Evolutionary conservation across 2,113 vertebrate species (phyloP), one percentile per base, ranked within the genome.

Genomic region (Nibea coibor): DNA sequence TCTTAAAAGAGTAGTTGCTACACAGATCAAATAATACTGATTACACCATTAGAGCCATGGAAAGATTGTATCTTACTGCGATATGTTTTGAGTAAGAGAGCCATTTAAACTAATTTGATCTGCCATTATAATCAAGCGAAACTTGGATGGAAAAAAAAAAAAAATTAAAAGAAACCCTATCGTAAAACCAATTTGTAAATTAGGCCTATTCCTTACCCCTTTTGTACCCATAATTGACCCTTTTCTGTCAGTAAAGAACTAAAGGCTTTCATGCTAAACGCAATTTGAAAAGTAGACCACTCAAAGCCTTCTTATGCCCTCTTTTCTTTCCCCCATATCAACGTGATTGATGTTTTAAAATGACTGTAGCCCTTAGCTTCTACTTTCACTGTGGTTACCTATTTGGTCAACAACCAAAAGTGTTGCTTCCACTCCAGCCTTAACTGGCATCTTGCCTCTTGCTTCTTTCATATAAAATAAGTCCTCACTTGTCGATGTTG

Each of bases 31-130:
- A 72, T 31, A 42, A 51, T 10, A 43, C 65, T 11, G 11, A n/a
- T 78, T 45, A 63, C 63, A 53, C 24, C 43, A 53, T 54, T 54
- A 64, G 61, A 39, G 16, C 59, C 7, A 61, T 48, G 64, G 5
- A 58, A 54, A 62, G 54, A 74, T 61, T 8, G 10, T 72, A 76
- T 76, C 17, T 19, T 22, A 9, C 3, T 47, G 39, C 15, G 6
- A 4, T 4, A 35, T 16, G 53, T 1, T 51, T 53, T 22, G 57
- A 35, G 19, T n/a, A 48, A 1, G 2, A 24, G 10, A 26, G 20
- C 15, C 5, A 26, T 26, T 19, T 6, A 16, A 19, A 42, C 12
- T 20, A 14, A 59, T 42, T 15, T 9, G 22, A 42, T 61, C 28
- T 59, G 10, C 42, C 42, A 10, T 58, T 10, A 8, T 7, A 2